A percentile compares a stretch with the other conserved stretches of the same genome.
Evolutionary conservation across 1,140 invertebrate genomes (phyloP).

Genomic region (Asobara japonica): DNA sequence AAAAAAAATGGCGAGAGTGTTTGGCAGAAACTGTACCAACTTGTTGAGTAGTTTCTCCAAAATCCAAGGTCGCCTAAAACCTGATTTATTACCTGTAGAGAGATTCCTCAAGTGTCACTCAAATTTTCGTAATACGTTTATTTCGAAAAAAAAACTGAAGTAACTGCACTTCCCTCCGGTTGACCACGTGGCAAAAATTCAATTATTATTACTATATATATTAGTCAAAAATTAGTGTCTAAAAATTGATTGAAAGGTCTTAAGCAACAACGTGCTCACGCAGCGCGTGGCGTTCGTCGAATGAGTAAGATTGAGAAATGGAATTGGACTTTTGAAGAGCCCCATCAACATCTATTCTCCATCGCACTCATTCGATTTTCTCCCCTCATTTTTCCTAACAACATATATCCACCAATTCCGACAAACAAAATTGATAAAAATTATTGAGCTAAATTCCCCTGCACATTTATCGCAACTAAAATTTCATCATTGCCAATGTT

Average conservation of each 20-base stretch:
- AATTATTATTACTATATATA: no score
- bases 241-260: background rate
- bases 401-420: background rate
- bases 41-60: slow-evolving; percentile 21
- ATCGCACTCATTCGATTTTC: background rate
- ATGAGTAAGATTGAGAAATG: background rate
- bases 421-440: background rate
- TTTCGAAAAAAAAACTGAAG: no score
- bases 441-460: no score
- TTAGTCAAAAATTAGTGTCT: no score
- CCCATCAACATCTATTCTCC: background rate
- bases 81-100: background rate
- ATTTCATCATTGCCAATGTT: no score
- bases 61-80: background rate
- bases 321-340: background rate
- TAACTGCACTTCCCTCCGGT: no score
- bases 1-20: background rate
- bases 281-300: background rate
- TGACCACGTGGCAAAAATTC: background rate
- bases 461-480: no score
- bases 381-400: background rate
- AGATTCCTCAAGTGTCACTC: background rate
- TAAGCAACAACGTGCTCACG: background rate
- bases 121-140: no score
- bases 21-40: slow-evolving; percentile 31